Conservation (phyloP, 1,140 invertebrate species). For the Calosoma granatense region DNA sequence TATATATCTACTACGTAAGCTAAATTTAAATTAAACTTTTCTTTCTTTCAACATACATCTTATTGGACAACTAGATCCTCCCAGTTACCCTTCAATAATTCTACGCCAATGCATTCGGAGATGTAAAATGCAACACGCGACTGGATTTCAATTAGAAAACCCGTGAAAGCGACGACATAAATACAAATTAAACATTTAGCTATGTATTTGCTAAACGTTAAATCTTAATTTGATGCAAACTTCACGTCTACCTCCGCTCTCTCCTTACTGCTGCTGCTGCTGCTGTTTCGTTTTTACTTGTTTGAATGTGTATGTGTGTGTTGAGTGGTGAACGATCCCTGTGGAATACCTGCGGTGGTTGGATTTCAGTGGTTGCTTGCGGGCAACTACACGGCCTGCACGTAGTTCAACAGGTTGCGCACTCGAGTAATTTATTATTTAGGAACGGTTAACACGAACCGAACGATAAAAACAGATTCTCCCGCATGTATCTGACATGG, state of each 20-base stretch:
- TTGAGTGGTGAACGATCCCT: too few relatives aligned
- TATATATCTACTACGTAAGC: too few relatives aligned
- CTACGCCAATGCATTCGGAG: background rate
- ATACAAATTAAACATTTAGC: constrained; percentile 17
- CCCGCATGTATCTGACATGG: too few relatives aligned
- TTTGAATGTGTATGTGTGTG: too few relatives aligned
- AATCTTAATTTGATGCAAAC: constrained; percentile 20
- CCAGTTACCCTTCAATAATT: too few relatives aligned
- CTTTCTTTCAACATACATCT: too few relatives aligned
- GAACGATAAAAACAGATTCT: background rate
- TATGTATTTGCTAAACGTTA: constrained; percentile 8
- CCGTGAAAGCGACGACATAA: background rate
- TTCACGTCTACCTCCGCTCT: too few relatives aligned
- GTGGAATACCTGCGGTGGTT: constrained; percentile 13
- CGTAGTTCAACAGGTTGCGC: constrained; percentile 19
- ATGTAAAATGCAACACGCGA: background rate
- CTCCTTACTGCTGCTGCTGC: too few relatives aligned
- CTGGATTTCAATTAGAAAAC: too few relatives aligned
- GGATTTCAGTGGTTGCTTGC: constrained; percentile 16
- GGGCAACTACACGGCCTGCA: constrained; percentile 13
- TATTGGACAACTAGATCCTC: too few relatives aligned
- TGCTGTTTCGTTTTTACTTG: too few relatives aligned
- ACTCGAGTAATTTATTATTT: constrained; percentile 18
- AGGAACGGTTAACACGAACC: background rate
- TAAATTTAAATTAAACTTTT: too few relatives aligned